These are phyloP conservation scores for Zootoca vivipara DNA, from an alignment of 2,113 vertebrate genomes.

Conservation along the genomic window DNA sequence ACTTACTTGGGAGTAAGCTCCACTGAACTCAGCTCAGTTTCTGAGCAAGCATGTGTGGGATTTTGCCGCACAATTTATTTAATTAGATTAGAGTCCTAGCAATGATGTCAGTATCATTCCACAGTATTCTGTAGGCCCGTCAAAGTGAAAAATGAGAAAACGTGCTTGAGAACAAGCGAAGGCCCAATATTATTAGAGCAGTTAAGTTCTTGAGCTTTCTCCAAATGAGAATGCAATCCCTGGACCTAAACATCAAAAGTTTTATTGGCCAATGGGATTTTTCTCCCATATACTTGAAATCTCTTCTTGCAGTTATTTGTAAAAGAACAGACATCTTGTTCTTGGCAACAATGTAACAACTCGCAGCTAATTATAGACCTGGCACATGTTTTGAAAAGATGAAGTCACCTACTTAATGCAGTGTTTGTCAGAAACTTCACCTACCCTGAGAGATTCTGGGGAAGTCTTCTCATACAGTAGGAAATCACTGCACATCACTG, in stretches of 20 bases:
- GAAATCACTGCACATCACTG: neutral
- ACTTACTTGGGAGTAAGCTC: too few species aligned
- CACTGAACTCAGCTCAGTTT: neutral
- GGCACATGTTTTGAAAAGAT: slow-evolving; percentile 3
- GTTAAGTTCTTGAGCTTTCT: neutral
- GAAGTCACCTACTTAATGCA: slow-evolving; percentile 20
- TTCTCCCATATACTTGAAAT: slow-evolving; percentile 43
- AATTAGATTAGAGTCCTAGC: neutral
- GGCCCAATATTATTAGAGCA: neutral
- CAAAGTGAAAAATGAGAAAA: neutral
- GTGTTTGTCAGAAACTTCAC: neutral
- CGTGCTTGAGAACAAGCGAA: neutral
- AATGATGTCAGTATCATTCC: neutral
- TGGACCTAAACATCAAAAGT: slow-evolving; percentile 19
- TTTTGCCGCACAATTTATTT: neutral
- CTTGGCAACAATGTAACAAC: neutral
- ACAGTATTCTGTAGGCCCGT: neutral
- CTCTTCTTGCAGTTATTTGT: slow-evolving; percentile 29
- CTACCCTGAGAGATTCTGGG: neutral
- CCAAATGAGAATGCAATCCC: neutral
- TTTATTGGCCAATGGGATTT: neutral
- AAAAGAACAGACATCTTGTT: slow-evolving; percentile 9
- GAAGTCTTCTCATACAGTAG: neutral
- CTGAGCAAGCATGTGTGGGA: neutral
- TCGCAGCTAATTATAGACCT: neutral